A percentile compares a stretch with the other conserved stretches of the same genome.
Conservation (phyloP, 2,888 invertebrate genomes). For the Tinea semifulvella region DNA sequence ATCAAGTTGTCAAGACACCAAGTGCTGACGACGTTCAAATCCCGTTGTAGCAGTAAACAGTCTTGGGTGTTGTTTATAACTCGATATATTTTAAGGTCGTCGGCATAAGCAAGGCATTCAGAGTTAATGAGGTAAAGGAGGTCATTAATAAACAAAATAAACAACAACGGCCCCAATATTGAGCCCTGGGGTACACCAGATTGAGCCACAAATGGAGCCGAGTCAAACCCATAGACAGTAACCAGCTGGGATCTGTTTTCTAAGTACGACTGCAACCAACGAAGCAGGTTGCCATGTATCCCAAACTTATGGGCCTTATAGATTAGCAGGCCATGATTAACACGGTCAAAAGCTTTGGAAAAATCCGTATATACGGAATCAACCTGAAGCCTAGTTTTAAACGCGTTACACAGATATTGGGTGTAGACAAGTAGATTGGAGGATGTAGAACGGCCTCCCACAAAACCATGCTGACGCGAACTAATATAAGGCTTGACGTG, state of each 20-base stretch:
- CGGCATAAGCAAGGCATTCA: neutral
- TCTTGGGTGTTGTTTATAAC: neutral
- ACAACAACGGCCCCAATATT: conserved; percentile 11
- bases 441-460: conserved; percentile 6
- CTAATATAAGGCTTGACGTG: neutral
- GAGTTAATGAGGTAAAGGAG: neutral
- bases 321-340: conserved; percentile 3
- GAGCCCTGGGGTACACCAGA: conserved; percentile 15
- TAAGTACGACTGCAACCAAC: conserved; percentile 14
- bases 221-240: conserved; percentile 9
- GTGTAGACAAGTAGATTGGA: conserved; percentile 9
- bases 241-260: conserved; percentile 8
- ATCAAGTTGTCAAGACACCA: conserved; percentile 1
- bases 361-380: conserved; percentile 15
- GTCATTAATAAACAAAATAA: conserved; percentile 11
- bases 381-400: neutral
- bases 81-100: neutral
- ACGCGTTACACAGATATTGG: neutral
- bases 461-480: conserved; percentile 12
- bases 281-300: conserved; percentile 9
- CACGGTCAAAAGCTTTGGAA: conserved; percentile 14
- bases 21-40: neutral
- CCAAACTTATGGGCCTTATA: neutral
- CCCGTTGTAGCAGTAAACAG: neutral
- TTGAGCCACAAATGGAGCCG: neutral